Conservation (phyloP, 2,797 vertebrate genomes). For the Sibirionetta formosa region DNA sequence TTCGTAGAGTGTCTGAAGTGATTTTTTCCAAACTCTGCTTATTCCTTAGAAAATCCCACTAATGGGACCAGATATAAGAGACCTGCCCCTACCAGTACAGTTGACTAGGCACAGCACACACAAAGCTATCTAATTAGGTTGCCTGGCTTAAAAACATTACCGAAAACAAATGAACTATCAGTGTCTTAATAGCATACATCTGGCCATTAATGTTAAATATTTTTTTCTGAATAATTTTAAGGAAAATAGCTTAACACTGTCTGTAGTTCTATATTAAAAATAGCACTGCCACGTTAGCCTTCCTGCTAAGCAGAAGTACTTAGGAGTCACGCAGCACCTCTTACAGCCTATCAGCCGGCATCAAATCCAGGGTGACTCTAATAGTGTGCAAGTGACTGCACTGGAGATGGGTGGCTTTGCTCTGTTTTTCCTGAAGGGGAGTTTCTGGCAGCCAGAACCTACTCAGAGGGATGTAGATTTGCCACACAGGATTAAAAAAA, state of each 20-base stretch:
- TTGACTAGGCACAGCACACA: neutral
- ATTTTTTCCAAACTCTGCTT: neutral
- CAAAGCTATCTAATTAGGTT: neutral
- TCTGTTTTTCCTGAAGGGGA: neutral
- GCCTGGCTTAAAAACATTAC: neutral
- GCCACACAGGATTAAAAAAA: neutral
- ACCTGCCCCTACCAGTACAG: neutral
- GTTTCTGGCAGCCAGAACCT: neutral
- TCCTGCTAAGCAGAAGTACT: neutral
- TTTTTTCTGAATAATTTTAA: neutral
- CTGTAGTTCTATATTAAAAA: neutral
- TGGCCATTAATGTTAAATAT: neutral
- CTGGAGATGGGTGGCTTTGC: neutral
- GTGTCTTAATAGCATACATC: neutral
- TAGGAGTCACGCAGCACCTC: neutral
- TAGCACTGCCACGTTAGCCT: neutral
- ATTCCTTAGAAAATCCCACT: neutral
- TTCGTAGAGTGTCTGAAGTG: neutral
- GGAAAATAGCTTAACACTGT: neutral
- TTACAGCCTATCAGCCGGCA: neutral
- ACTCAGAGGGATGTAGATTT: neutral
- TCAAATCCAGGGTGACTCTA: neutral
- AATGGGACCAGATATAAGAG: neutral
- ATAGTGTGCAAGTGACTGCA: rapidly evolving
- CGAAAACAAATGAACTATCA: neutral